phyloP scores from a whole-genome alignment of 2,113 vertebrate genomes.

The Circaetus gallicus region DNA sequence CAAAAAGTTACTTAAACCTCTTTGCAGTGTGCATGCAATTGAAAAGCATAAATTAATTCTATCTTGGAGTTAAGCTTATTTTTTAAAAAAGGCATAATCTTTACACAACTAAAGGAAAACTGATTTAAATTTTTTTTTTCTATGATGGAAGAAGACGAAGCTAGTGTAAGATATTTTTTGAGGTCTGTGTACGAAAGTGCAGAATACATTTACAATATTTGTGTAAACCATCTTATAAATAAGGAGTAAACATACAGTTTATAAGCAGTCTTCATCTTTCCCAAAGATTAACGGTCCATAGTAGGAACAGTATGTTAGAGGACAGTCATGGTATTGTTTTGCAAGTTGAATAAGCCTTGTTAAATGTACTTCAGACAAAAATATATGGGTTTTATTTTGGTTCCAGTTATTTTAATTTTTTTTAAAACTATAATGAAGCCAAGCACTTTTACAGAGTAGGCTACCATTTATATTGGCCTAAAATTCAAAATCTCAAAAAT shows the following conservation, averaged over 20 bases:
- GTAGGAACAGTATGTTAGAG: neutral
- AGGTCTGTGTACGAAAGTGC: neutral
- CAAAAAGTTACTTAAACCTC: neutral
- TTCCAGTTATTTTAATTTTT: neutral
- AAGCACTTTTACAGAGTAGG: neutral
- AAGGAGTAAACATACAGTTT: neutral
- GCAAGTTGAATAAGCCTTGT: neutral
- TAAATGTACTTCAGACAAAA: neutral
- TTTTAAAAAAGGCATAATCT: neutral
- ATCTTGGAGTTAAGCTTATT: neutral
- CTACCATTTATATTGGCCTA: neutral
- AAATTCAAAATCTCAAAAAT: neutral
- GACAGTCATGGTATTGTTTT: neutral
- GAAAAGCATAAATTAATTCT: neutral
- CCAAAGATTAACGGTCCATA: neutral
- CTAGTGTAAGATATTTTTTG: neutral
- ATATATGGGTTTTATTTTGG: neutral
- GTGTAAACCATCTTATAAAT: neutral
- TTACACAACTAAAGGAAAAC: neutral
- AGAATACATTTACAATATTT: neutral
- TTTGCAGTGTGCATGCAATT: neutral
- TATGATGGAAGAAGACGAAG: neutral
- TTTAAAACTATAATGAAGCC: neutral
- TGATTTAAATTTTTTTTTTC: neutral
- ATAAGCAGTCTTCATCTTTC: neutral